Conservation (phyloP, 1,140 invertebrate genomes). For the Zaprionus nigranus region DNA sequence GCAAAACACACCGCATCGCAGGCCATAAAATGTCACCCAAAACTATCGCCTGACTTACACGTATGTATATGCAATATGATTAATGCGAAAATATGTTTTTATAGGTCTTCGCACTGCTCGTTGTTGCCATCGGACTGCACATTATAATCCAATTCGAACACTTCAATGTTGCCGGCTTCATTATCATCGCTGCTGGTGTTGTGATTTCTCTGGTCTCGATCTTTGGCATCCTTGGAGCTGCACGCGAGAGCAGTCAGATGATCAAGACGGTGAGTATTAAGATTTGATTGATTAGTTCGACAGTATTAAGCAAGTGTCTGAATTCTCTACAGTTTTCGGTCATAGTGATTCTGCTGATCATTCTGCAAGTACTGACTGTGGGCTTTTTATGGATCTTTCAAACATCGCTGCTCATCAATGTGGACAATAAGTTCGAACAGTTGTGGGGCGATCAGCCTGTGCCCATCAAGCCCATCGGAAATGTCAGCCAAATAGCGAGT, state of each 20-base stretch:
- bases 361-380: conserved; percentile 63
- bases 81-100: conserved; percentile 32
- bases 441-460: conserved; percentile 72
- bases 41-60: not conserved
- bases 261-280: conserved; percentile 59
- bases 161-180: conserved; percentile 65
- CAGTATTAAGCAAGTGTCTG: not conserved
- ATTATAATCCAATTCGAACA: conserved; percentile 69
- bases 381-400: conserved; percentile 77
- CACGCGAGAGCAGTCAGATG: conserved; percentile 70
- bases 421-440: conserved; percentile 72
- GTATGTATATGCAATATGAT: no score
- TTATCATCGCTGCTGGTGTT: conserved; percentile 64
- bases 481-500: conserved; percentile 73
- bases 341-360: conserved; percentile 58
- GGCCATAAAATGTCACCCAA: not conserved
- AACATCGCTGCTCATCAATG: conserved; percentile 72
- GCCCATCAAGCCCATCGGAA: conserved; percentile 71
- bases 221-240: conserved; percentile 68
- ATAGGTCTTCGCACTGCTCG: conserved; percentile 65
- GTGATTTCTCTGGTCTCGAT: conserved; percentile 51
- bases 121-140: conserved; percentile 65
- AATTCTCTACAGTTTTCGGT: conserved; percentile 53
- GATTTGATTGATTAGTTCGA: not conserved
- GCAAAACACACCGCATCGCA: not conserved